A percentile compares a stretch with the other conserved stretches of the same genome.
These are phyloP conservation scores for Embiotoca jacksoni DNA, from an alignment of 2,113 vertebrate genomes.

Conservation along the genomic window DNA sequence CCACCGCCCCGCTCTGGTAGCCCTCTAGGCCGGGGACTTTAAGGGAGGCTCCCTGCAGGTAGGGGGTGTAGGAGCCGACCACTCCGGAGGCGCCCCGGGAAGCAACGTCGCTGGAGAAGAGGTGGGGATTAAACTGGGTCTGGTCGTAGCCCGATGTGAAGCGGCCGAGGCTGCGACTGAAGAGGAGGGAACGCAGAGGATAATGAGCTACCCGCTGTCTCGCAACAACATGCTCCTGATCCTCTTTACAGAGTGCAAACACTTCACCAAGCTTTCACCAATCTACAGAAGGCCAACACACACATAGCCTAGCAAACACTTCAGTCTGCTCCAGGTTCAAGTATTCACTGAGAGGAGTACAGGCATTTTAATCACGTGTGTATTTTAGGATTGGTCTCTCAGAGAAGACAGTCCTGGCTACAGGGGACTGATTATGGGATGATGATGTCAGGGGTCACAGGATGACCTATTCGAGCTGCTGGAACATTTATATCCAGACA, in stretches of 20 bases:
- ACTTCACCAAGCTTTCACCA: neutral
- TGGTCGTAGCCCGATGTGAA: conserved; percentile 93
- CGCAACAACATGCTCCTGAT: neutral
- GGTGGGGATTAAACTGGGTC: conserved; percentile 91
- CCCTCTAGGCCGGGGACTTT: conserved; percentile 87
- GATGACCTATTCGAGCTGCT: conserved; percentile 31
- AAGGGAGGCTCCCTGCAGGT: conserved; percentile 86
- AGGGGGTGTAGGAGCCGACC: conserved; percentile 83
- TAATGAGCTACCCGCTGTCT: conserved; percentile 1
- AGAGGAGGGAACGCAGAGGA: conserved; percentile 25
- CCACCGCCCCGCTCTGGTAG: conserved; percentile 85
- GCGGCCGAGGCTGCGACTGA: conserved; percentile 88
- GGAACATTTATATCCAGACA: conserved; percentile 32
- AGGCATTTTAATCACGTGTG: neutral
- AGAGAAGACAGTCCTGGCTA: conserved; percentile 58
- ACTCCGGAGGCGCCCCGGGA: conserved; percentile 72
- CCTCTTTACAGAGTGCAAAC: neutral
- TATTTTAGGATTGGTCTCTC: conserved; percentile 29
- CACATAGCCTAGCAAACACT: conserved; percentile 34
- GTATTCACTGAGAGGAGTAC: conserved; percentile 63
- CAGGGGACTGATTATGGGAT: neutral
- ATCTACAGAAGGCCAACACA: conserved; percentile 33
- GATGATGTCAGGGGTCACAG: conserved; percentile 17
- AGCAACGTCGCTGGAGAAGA: conserved; percentile 83
- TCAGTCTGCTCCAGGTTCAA: conserved; percentile 14